Evolutionary conservation across 2,888 invertebrate species (phyloP), one percentile per base, ranked within the genome.

Genomic region (Melanargia galathea): DNA sequence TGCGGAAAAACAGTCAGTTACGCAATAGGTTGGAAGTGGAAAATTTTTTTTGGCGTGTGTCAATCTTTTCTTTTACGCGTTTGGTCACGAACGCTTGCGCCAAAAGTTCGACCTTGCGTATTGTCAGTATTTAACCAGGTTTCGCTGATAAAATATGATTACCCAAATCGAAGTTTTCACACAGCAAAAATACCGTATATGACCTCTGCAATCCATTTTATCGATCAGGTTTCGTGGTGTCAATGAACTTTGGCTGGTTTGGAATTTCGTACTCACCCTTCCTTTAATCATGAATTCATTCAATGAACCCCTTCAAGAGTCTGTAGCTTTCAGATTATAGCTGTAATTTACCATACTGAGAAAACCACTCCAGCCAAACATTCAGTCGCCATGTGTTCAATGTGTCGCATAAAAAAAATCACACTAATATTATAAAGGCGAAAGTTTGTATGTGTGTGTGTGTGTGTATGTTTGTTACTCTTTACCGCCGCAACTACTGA

Each of bases 1-100:
- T 20, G 20, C 33, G 48, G 48, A 48, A 48, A 55, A 55, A 20
- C 60, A 51, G 16, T 52, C 48, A 43, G 38, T 60, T 60, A 30
- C 51, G 13, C 30, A 30, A 26, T 52, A 6, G 4, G 10, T 20
- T 11, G 16, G 13, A n/a, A 43, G 26, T 33, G 51, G 33, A 51
- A n/a, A n/a, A 51, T 33, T 20, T 51, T 30, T 51, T 18, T 51
- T 51, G 51, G 51, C 51, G 51, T 51, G 51, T 51, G 49, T 18
- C 30, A 51, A 33, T 18, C 33, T 52, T 52, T 52, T 52, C 20
- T 35, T 51, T 35, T 52, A 35, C 33, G 11, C 35, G 33, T 52
- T 52, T 52, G 52, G 18, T 52, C 33, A 52, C 52, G 33, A 35
- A 52, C 13, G 18, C 18, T 51, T 52, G 52, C 35, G 35, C 52